Evolutionary conservation across 2,888 invertebrate species (phyloP).

Genomic region (Alentia gelatinosa): DNA sequence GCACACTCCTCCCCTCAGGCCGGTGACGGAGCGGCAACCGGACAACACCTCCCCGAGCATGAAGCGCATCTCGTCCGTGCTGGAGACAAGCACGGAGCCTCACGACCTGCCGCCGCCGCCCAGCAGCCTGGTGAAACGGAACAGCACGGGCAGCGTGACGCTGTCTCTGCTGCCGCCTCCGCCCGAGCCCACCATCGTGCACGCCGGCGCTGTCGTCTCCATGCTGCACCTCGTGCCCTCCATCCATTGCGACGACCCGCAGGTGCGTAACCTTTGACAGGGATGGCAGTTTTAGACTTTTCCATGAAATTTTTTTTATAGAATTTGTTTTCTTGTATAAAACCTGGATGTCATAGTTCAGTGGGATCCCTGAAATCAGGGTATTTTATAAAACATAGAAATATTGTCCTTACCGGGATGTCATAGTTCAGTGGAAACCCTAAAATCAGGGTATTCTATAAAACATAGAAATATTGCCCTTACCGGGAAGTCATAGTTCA

Average conservation of each 20-base stretch:
- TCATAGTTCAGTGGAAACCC: too few species aligned
- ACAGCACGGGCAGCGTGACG: conserved; percentile 77
- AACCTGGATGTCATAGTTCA: too few species aligned
- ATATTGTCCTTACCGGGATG: too few species aligned
- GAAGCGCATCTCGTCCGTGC: conserved; percentile 61
- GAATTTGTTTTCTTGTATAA: too few species aligned
- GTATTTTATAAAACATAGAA: too few species aligned
- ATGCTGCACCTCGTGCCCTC: conserved; percentile 91
- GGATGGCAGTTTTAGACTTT: too few species aligned
- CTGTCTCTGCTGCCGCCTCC: conserved; percentile 81
- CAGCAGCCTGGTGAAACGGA: conserved; percentile 68
- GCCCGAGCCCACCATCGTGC: conserved; percentile 91
- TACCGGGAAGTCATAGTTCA: too few species aligned
- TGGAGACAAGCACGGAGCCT: conserved; percentile 57
- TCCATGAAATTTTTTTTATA: too few species aligned
- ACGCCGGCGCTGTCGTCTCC: conserved; percentile 92
- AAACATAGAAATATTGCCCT: too few species aligned
- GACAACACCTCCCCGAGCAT: conserved; percentile 54
- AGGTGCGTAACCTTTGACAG: too few species aligned
- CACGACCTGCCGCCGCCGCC: conserved; percentile 21
- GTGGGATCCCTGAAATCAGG: too few species aligned
- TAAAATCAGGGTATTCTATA: too few species aligned
- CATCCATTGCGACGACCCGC: conserved; percentile 67
- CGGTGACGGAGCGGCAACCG: neutral
- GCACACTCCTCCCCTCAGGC: neutral